A percentile compares a stretch with the other conserved stretches of the same genome.
Evolutionary conservation across 2,797 vertebrate species (phyloP).

Genomic region (Phrynocephalus guinanensis): DNA sequence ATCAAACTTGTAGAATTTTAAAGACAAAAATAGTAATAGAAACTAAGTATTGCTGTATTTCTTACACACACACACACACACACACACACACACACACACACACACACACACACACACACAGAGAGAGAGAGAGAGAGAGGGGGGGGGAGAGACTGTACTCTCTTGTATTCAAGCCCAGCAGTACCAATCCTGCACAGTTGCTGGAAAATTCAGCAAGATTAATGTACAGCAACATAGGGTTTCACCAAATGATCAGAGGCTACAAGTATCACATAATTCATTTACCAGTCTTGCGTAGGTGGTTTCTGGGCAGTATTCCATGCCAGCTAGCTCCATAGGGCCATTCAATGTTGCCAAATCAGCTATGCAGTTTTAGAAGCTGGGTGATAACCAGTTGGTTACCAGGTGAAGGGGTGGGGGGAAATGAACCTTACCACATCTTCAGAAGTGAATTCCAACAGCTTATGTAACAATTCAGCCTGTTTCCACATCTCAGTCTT

Average conservation of each 20-base stretch:
- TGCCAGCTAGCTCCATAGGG: not conserved
- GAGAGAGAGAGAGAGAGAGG: too few species aligned
- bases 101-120: too few species aligned
- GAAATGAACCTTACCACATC: not conserved
- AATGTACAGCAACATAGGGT: not conserved
- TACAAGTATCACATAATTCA: not conserved
- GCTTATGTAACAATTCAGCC: not conserved
- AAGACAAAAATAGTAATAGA: not conserved
- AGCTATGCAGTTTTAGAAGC: not conserved
- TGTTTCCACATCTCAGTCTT: not conserved
- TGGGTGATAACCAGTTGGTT: too few species aligned
- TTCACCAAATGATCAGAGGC: not conserved
- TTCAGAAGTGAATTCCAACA: conserved; percentile 6
- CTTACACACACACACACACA: not conserved
- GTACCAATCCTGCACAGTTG: not conserved
- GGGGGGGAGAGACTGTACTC: too few species aligned
- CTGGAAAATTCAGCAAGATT: conserved; percentile 4
- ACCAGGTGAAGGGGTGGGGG: not conserved
- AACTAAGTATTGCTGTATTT: not conserved
- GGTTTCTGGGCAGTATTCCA: not conserved
- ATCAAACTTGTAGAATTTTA: not conserved
- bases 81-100: too few species aligned
- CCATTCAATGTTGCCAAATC: not conserved
- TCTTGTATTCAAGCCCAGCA: too few species aligned
- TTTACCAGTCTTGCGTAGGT: not conserved